Evolutionary conservation across 2,113 vertebrate species (phyloP).

Genomic region (Ondatra zibethicus): DNA sequence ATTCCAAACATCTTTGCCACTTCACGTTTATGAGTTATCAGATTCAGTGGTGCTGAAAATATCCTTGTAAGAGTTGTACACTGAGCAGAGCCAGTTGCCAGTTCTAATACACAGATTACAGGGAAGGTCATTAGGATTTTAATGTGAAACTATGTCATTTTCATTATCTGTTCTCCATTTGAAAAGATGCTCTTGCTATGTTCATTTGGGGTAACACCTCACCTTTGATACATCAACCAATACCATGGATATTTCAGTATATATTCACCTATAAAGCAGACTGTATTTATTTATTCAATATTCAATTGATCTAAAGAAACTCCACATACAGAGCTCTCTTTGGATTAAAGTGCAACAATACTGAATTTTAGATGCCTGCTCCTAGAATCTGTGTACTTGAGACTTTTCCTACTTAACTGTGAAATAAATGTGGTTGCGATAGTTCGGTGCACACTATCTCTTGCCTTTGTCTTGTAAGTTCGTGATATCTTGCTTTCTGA

Average conservation of each 20-base stretch:
- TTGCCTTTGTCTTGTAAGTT: neutral
- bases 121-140: neutral
- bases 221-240: neutral
- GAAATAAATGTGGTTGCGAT: neutral
- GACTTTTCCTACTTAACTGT: neutral
- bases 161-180: neutral
- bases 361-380: neutral
- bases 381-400: neutral
- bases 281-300: neutral
- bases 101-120: neutral
- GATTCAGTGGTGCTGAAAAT: neutral
- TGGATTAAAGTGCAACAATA: neutral
- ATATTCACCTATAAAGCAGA: neutral
- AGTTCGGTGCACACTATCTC: neutral
- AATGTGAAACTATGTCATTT: neutral
- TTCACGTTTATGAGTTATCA: neutral
- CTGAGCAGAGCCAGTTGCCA: neutral
- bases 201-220: neutral
- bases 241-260: neutral
- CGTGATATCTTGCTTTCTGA: neutral
- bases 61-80: neutral
- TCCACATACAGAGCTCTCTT: neutral
- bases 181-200: neutral
- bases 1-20: neutral
- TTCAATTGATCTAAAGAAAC: neutral